Conservation (phyloP, 2,113 vertebrate genomes). For the Alosa alosa region DNA sequence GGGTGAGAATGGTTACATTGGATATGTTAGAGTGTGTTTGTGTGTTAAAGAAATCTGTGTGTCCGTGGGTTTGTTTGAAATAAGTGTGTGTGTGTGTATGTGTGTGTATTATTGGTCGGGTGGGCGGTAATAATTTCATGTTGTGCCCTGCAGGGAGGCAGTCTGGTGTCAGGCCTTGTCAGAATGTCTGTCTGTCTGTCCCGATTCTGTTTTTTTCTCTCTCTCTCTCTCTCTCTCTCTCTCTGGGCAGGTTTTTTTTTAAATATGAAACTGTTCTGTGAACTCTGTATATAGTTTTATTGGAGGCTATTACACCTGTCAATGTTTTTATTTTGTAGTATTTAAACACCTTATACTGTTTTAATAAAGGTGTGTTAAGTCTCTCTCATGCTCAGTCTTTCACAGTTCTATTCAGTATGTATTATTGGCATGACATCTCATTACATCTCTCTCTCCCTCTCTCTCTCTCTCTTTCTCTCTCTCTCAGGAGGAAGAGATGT, state of each 20-base stretch:
- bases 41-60: background rate
- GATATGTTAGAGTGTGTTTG: too few species aligned
- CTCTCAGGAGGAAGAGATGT: conserved; percentile 97
- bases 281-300: too few species aligned
- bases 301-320: too few species aligned
- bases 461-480: conserved; percentile 39
- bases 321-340: too few species aligned
- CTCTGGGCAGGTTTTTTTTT: background rate
- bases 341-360: too few species aligned
- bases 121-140: too few species aligned
- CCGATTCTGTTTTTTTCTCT: background rate
- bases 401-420: too few species aligned
- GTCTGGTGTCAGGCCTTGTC: background rate
- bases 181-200: background rate
- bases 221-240: background rate
- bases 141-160: background rate
- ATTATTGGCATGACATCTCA: too few species aligned
- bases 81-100: background rate
- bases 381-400: too few species aligned
- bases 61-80: background rate
- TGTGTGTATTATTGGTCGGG: too few species aligned
- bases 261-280: too few species aligned
- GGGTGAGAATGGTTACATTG: background rate
- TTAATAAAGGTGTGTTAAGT: too few species aligned
- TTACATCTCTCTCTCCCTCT: background rate